Base-by-base conservation (phyloP, 2,797 vertebrate species). In the Falco berigora region DNA sequence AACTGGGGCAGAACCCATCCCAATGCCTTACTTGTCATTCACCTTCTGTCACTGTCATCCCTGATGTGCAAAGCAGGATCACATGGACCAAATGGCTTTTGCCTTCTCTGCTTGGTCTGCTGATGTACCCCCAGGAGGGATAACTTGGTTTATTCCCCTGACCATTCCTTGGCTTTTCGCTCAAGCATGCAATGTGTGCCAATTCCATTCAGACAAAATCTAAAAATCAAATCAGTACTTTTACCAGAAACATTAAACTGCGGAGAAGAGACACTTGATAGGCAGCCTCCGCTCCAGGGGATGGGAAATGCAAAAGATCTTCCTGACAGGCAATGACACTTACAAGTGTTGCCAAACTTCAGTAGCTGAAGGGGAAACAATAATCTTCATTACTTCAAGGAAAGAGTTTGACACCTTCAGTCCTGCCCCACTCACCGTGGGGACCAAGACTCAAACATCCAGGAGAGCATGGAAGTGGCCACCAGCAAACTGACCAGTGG, bases 271-370 rank as follows among this genome's bases (percentile, higher is more conserved):
- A 73, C 90, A 84, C 42, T 90, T 96, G 95, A 96, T 75, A 93
- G 95, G 95, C 96, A 96, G 94, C 69, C 47, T 81, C 86, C 62
- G 68, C 93, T 92, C 88, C 90, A 95, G 95, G 95, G 93, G 88
- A 90, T 50, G 42, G 82, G 34, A 86, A 86, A 88, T 23, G 53
- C 80, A 69, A 42, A 86, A 92, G 68, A 88, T 88, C 88, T 92
- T 66, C 80, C 86, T 88, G 94, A 96, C 95, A 96, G 76, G 83
- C 64, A 25, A 52, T n/a, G 90, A 88, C 85, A 84, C 38, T 80
- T 67, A 19, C 6, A 44, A 94, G 58, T 55, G 62, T 47, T 90
- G 94, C 92, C 94, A 93, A 75, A 86, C 85, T 88, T 81, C 53
- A 61, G 59, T 4, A 79, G 59, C 81, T 27, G 34, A 34, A 86